Percentiles rank a stretch among this genome's conserved stretches.
Evolutionary conservation across 2,888 invertebrate genomes (phyloP).

Genomic region (Sinhomidia bicolor): DNA sequence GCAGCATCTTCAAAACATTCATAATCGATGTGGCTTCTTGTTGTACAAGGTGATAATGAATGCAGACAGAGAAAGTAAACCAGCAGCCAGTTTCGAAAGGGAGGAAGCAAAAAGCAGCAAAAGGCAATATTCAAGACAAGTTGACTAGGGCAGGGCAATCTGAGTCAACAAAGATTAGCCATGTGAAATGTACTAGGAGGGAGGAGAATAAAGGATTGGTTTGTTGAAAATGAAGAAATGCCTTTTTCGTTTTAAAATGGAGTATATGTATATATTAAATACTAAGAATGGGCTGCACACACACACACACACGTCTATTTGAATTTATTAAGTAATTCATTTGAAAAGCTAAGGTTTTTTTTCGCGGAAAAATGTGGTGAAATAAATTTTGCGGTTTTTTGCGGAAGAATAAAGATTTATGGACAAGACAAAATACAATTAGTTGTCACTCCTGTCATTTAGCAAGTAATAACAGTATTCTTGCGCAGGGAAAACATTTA

Average conservation of each 20-base stretch:
- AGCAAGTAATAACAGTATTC: neutral
- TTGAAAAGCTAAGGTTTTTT: neutral
- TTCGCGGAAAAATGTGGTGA: neutral
- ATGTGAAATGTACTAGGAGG: neutral
- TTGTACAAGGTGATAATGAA: constrained; percentile 18
- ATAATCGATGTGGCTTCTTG: neutral
- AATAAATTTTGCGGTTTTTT: neutral
- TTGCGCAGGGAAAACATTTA: neutral
- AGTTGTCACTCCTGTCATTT: constrained; percentile 48
- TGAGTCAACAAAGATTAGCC: constrained; percentile 25
- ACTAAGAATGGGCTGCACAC: too few species aligned
- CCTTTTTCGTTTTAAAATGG: neutral
- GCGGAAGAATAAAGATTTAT: neutral
- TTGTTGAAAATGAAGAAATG: neutral
- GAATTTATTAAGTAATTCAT: neutral
- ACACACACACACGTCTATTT: too few species aligned
- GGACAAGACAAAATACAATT: constrained; percentile 29
- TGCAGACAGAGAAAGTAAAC: neutral
- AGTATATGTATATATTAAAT: too few species aligned
- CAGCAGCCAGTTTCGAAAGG: neutral
- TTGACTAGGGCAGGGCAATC: constrained; percentile 32
- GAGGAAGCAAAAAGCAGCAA: too few species aligned
- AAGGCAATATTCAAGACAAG: neutral
- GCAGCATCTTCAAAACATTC: neutral
- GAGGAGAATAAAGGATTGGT: neutral